These are phyloP conservation scores for Acheta domesticus DNA, from an alignment of 2,888 invertebrate species.

Conservation along the genomic window DNA sequence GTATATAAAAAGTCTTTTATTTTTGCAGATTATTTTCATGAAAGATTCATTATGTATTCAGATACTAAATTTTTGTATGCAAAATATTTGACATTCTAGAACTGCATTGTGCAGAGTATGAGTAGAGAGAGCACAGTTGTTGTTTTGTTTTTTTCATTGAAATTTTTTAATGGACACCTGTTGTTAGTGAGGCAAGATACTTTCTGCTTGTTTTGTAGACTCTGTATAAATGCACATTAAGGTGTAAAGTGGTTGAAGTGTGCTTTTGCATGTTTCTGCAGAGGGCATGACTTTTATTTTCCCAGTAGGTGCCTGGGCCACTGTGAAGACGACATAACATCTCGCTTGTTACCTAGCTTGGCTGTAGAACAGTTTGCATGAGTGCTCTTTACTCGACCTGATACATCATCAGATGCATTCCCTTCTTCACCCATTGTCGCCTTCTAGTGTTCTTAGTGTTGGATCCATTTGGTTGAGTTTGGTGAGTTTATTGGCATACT, in stretches of 20 bases:
- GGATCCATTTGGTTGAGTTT: neutral
- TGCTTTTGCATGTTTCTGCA: constrained; percentile 18
- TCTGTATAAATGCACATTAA: too few relatives aligned
- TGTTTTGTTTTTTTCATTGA: too few relatives aligned
- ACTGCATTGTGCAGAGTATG: too few relatives aligned
- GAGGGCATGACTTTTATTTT: neutral
- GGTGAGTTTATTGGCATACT: neutral
- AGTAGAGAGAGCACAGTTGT: too few relatives aligned
- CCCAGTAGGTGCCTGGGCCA: neutral
- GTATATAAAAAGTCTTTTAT: too few relatives aligned
- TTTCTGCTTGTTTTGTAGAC: too few relatives aligned
- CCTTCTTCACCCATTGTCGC: neutral
- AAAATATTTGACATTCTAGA: too few relatives aligned
- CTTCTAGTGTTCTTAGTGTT: neutral
- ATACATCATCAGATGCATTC: neutral
- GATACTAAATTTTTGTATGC: too few relatives aligned
- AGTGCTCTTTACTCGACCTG: neutral
- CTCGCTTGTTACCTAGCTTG: neutral
- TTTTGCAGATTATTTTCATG: too few relatives aligned
- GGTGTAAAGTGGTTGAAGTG: neutral
- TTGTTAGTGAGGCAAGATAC: too few relatives aligned
- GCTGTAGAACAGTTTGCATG: neutral
- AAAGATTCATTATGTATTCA: too few relatives aligned
- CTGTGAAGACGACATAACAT: neutral
- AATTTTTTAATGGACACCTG: too few relatives aligned